phyloP scores from a whole-genome alignment of 2,113 vertebrate genomes.

The Macquaria ambigua region DNA sequence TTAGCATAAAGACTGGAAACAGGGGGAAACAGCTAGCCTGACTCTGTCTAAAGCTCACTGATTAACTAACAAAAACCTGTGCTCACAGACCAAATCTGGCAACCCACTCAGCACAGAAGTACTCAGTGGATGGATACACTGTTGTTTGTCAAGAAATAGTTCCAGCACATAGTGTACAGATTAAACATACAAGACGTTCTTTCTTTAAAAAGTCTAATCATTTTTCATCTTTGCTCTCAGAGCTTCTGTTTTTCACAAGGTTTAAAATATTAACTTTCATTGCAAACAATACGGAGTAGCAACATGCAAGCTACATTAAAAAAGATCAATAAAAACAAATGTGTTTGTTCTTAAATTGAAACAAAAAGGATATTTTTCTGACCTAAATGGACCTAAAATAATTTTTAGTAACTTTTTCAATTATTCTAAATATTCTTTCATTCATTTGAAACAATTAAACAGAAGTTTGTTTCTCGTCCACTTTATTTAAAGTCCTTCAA shows the following conservation, averaged over 20 bases:
- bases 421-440: not conserved
- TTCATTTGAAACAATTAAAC: not conserved
- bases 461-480: not conserved
- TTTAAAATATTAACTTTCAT: not conserved
- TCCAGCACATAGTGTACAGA: not conserved
- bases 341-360: not conserved
- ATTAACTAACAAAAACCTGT: not conserved
- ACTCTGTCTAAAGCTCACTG: not conserved
- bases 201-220: too few species aligned
- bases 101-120: not conserved
- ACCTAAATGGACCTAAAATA: not conserved
- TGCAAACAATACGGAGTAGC: not conserved
- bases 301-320: not conserved
- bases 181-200: too few species aligned
- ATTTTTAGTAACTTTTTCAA: not conserved
- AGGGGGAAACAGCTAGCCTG: not conserved
- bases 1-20: constrained; percentile 1
- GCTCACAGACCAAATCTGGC: not conserved
- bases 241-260: not conserved
- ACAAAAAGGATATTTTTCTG: not conserved
- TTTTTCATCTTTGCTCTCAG: not conserved
- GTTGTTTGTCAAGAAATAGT: not conserved
- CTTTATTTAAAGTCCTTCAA: not conserved
- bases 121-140: not conserved
- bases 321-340: not conserved